Conservation (phyloP, 2,888 invertebrate genomes). For the Zygaena filipendulae region DNA sequence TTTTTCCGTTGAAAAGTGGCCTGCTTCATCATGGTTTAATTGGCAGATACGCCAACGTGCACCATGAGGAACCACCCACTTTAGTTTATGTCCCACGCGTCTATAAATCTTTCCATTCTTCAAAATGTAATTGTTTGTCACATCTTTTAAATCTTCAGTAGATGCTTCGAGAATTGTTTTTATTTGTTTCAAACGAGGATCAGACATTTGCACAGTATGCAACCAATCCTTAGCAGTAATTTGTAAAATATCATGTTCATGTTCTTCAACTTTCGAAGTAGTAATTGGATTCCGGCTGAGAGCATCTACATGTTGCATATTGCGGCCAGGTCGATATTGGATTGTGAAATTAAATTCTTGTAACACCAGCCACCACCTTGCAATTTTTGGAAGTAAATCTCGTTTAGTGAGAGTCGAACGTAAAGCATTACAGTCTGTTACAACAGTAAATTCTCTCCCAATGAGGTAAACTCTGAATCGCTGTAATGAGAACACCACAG, state of each 20-base stretch:
- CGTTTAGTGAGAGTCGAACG: conserved; percentile 6
- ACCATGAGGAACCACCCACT: not conserved
- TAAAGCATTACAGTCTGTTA: conserved; percentile 8
- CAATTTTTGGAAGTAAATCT: conserved; percentile 21
- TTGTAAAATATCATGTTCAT: not conserved
- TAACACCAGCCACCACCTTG: conserved; percentile 11
- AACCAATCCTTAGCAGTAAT: conserved; percentile 4
- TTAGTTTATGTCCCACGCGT: not conserved
- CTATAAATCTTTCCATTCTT: too few relatives aligned
- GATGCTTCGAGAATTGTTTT: conserved; percentile 1
- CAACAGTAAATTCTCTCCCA: conserved; percentile 7
- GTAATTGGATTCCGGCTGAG: conserved; percentile 5
- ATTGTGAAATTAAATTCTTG: conserved; percentile 9
- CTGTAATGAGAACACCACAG: conserved; percentile 7
- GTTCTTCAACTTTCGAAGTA: too few relatives aligned
- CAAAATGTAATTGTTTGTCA: conserved; percentile 7
- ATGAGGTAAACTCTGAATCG: conserved; percentile 7
- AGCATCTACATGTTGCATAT: conserved; percentile 6
- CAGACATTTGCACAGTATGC: conserved; percentile 5
- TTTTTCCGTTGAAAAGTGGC: conserved; percentile 6
- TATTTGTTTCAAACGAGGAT: conserved; percentile 2
- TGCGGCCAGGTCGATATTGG: conserved; percentile 6
- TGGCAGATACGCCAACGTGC: conserved; percentile 4
- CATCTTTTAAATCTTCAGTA: not conserved
- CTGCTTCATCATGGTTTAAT: conserved; percentile 9